Evolutionary conservation across 2,113 vertebrate genomes (phyloP).

Genomic region (Ameiurus melas): DNA sequence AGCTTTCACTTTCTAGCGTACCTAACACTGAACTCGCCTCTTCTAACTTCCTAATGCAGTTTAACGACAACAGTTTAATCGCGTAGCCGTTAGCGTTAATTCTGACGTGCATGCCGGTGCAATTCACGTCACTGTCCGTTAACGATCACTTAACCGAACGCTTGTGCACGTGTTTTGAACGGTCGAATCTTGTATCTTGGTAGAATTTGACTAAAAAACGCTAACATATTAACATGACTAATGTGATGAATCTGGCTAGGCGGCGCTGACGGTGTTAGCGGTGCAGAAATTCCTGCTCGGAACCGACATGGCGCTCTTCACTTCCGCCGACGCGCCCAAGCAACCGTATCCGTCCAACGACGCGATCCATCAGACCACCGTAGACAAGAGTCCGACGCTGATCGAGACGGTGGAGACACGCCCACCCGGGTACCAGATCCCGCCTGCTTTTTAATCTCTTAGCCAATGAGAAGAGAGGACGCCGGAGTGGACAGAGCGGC

Average conservation of each 20-base stretch:
- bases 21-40: neutral
- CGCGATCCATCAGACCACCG: constrained; percentile 66
- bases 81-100: neutral
- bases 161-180: neutral
- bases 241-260: constrained; percentile 66
- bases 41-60: neutral
- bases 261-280: constrained; percentile 84
- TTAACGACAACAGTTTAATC: neutral
- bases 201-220: neutral
- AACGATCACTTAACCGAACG: too few species aligned
- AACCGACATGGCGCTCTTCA: constrained; percentile 90
- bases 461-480: constrained; percentile 29
- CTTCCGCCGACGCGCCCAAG: constrained; percentile 69
- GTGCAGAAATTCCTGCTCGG: constrained; percentile 88
- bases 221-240: constrained; percentile 55
- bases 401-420: constrained; percentile 86
- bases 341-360: constrained; percentile 85
- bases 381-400: constrained; percentile 93
- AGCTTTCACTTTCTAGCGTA: neutral
- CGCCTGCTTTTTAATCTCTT: constrained; percentile 77
- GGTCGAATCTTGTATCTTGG: neutral
- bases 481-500: constrained; percentile 10
- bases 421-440: constrained; percentile 89
- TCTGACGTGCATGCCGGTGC: neutral
- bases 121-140: neutral